Base-by-base conservation (phyloP, 2,888 invertebrate genomes). In the Perizoma affinitatum region DNA sequence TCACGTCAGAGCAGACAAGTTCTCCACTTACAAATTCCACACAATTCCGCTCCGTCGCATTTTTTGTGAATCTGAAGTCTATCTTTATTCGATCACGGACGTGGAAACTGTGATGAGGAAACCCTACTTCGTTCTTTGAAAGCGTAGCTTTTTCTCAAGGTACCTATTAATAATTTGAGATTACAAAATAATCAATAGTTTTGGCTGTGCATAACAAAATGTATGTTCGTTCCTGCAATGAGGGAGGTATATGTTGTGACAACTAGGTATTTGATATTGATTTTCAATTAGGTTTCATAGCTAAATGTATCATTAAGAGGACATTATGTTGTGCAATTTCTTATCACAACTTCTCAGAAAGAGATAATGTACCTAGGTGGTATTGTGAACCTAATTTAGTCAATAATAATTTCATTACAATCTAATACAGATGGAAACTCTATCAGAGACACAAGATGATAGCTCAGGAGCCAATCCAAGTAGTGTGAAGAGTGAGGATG, bases 401-500 rank as follows among this genome's bases (percentile, higher is more conserved):
- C 22, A 22, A 38, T 38, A 38, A 38, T 7, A 38, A 38, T 38
- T 38, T 38, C 38, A 33, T 9, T n/a, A 35, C 8, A 34, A 9
- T 47, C 22, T n/a, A 34, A 6, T 48, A 10, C 71, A 77, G 74
- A 59, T 91, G 91, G 91, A 90, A 71, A 75, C 86, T 7, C 36
- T 90, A 60, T 71, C 80, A 41, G 72, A 80, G 55, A 67, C 83
- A 5, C 84, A 80, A 65, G 86, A 85, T 71, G 84, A 87, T 61
- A 84, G 80, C 70, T 77, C 86, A 11, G 84, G 85, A 40, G 86
- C 87, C 1, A 91, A 87, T 70, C 88, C 93, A 7, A 90, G 87
- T 62, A 88, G 85, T 72, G 80, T 88, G 40, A 90, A 90, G 65
- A 93, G 90, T 72, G 93, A 93, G 45, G 87, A 92, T 68, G 92